Percentiles rank a stretch among this genome's conserved stretches.
These are phyloP conservation scores for Drosophila siamana DNA, from an alignment of 2,888 invertebrate species.

Conservation along the genomic window DNA sequence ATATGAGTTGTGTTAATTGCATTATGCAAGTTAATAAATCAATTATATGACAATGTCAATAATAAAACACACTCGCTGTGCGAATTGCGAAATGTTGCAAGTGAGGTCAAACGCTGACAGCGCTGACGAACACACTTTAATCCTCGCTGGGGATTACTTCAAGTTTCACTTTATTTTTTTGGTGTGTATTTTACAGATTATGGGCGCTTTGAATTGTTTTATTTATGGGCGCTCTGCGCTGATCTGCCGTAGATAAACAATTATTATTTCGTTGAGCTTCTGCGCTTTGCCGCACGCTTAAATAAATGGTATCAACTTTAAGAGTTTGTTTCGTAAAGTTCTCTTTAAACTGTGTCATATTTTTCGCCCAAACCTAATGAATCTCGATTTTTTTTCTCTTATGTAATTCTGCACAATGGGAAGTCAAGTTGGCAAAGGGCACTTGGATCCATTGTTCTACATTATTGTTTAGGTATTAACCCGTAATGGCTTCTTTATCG, in stretches of 20 bases:
- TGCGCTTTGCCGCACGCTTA: no score
- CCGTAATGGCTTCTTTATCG: conserved; percentile 1
- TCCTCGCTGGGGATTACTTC: not conserved
- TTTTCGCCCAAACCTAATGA: no score
- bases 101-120: not conserved
- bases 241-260: no score
- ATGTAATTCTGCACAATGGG: not conserved
- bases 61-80: not conserved
- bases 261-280: no score
- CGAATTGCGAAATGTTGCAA: not conserved
- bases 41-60: not conserved
- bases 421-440: not conserved
- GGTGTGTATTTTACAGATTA: no score
- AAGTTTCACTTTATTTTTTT: not conserved
- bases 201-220: not conserved
- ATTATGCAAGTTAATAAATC: not conserved
- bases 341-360: no score
- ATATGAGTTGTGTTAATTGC: not conserved
- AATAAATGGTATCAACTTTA: no score
- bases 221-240: no score
- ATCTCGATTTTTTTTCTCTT: not conserved
- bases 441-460: not conserved
- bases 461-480: not conserved
- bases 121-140: not conserved
- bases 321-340: no score